Evolutionary conservation across 1,140 invertebrate species (phyloP).

Genomic region (Monomorium pharaonis): DNA sequence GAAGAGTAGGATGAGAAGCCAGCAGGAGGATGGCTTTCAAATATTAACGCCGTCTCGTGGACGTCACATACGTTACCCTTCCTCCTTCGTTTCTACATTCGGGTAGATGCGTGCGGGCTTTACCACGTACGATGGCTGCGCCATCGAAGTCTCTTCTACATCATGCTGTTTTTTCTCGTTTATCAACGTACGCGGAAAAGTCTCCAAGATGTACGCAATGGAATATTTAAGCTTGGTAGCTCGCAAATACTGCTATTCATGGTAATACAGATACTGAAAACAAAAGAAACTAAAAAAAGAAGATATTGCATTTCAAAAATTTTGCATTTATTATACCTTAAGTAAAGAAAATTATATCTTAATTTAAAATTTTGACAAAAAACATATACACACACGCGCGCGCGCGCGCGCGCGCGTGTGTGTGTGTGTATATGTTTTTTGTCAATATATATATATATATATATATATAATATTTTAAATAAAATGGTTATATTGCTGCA

Average conservation of each 20-base stretch:
- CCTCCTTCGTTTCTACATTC: constrained; percentile 61
- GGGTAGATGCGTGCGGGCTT: constrained; percentile 62
- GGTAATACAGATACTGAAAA: background rate
- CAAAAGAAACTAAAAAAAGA: background rate
- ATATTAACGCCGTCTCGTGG: constrained; percentile 76
- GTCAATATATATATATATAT: too few species aligned
- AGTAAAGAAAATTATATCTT: too few species aligned
- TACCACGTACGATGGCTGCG: constrained; percentile 39
- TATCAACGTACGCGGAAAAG: constrained; percentile 24
- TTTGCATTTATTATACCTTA: background rate
- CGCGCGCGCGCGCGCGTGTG: too few species aligned
- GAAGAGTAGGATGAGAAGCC: constrained; percentile 62
- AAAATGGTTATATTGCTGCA: background rate
- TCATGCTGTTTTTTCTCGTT: constrained; percentile 34
- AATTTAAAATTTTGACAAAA: background rate
- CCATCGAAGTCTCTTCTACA: constrained; percentile 38
- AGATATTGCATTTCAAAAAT: background rate
- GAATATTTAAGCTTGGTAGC: background rate
- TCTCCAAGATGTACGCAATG: constrained; percentile 2
- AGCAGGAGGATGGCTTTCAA: constrained; percentile 73
- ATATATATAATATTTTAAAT: background rate
- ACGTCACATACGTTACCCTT: constrained; percentile 77
- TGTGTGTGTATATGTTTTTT: too few species aligned
- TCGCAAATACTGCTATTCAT: background rate
- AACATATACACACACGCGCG: too few species aligned